phyloP scores from a whole-genome alignment of 2,113 vertebrate genomes.

The Dicerorhinus sumatrensis region DNA sequence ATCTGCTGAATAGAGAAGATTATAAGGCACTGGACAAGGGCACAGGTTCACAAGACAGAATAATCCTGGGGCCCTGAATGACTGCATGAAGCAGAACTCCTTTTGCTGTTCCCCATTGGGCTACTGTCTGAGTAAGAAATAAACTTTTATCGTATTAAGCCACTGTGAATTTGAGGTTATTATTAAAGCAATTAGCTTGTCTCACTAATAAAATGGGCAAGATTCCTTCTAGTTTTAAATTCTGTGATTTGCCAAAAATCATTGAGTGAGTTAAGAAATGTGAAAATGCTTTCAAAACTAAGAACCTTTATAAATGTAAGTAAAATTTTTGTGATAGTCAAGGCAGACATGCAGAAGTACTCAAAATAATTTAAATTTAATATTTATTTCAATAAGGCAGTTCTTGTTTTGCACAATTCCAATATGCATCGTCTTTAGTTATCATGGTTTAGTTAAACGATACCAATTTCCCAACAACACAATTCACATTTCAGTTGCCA shows the following conservation, averaged over 20 bases:
- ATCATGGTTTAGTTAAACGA: neutral
- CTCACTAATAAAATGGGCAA: neutral
- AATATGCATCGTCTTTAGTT: neutral
- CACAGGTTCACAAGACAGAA: neutral
- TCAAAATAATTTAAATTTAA: conserved; percentile 4
- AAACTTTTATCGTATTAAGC: neutral
- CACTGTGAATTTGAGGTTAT: neutral
- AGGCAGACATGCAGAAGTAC: neutral
- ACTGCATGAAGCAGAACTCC: neutral
- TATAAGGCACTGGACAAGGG: neutral
- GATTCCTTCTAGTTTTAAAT: neutral
- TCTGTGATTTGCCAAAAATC: neutral
- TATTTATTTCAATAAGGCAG: neutral
- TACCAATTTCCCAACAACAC: neutral
- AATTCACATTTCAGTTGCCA: neutral
- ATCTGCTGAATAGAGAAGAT: neutral
- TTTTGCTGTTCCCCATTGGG: neutral
- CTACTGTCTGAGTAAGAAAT: neutral
- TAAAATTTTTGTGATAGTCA: neutral
- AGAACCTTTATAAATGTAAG: neutral
- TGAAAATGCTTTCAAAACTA: neutral
- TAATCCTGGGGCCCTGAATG: neutral
- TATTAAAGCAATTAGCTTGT: neutral
- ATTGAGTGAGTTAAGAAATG: neutral
- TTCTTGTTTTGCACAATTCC: neutral